Conservation (phyloP, 2,888 invertebrate genomes). For the Candidula unifasciata region DNA sequence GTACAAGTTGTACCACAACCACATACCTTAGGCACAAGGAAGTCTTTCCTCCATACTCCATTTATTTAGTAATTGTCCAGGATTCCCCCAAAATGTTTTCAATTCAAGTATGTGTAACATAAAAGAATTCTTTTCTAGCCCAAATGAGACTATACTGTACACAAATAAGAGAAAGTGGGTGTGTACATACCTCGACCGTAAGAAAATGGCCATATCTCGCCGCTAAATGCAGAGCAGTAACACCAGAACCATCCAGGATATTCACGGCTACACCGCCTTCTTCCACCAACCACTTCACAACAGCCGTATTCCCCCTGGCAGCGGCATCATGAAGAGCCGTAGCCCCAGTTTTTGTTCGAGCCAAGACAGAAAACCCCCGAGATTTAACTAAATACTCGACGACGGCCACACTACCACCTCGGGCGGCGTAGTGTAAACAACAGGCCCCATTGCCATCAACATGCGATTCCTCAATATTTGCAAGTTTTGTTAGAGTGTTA, state of each 20-base stretch:
- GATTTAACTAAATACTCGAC: constrained; percentile 72
- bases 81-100: no score
- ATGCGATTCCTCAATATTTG: constrained; percentile 53
- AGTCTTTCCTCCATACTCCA: no score
- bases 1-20: no score
- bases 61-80: no score
- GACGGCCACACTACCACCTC: constrained; percentile 72
- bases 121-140: no score
- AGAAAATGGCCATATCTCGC: constrained; percentile 80
- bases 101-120: no score
- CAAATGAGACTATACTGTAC: no score
- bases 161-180: not conserved
- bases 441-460: constrained; percentile 74
- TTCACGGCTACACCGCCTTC: constrained; percentile 65
- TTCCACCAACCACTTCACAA: constrained; percentile 74
- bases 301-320: constrained; percentile 75
- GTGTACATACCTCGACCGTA: constrained; percentile 77
- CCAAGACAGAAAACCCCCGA: constrained; percentile 63
- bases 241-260: constrained; percentile 76
- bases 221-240: constrained; percentile 77
- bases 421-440: constrained; percentile 77
- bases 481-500: constrained; percentile 49
- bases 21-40: no score
- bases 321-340: constrained; percentile 78
- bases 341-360: constrained; percentile 71